Evolutionary conservation across 2,888 invertebrate genomes (phyloP), one percentile per base, ranked within the genome.

Genomic region (Phyllotreta cruciferae): DNA sequence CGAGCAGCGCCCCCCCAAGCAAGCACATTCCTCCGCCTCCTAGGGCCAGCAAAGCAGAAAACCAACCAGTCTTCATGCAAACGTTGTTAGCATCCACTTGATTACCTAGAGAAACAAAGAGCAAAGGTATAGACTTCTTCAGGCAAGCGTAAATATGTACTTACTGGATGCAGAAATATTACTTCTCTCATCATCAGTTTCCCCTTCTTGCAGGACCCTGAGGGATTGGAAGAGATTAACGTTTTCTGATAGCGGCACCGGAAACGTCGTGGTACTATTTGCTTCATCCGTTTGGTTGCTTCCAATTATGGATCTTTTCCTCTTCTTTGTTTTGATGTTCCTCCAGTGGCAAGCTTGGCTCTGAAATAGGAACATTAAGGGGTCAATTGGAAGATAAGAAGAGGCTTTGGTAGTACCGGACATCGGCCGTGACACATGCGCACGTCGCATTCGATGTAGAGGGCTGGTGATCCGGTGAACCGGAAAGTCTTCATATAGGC

Each of bases 401-500:
- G 11, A 36, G 11, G 34, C 5, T 11, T 45, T 39, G 11, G n/a
- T 47, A 5, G 88, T 81, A 96, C 96, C 74, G 95, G 96, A 84
- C 96, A 96, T 73, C 94, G 85, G 65, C 96, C 96, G 80, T 96
- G 96, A 79, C 96, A 96, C 96, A 96, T 96, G 71, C 95, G 85
- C 37, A 96, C 95, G 80, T 96, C 96, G 75, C 96, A 96, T 82
- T 96, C 96, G 66, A 96, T 94, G 79, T 96, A 96, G 3, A 96
- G 85, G 5, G 96, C 95, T 0, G 96, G 96, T 0, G 95, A 95
- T 24, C 95, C 95, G 0, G 95, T 96, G 81, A 96, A 96, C 63
- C 96, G 85, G 82, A 93, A 93, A 1, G 96, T 95, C 82, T 96
- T 96, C 92, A 96, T 93, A 77, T 95, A 96, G 6, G 96, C 95